Evolutionary conservation across 2,797 vertebrate genomes (phyloP), one percentile per base, ranked within the genome.

Genomic region (Balearica regulorum): DNA sequence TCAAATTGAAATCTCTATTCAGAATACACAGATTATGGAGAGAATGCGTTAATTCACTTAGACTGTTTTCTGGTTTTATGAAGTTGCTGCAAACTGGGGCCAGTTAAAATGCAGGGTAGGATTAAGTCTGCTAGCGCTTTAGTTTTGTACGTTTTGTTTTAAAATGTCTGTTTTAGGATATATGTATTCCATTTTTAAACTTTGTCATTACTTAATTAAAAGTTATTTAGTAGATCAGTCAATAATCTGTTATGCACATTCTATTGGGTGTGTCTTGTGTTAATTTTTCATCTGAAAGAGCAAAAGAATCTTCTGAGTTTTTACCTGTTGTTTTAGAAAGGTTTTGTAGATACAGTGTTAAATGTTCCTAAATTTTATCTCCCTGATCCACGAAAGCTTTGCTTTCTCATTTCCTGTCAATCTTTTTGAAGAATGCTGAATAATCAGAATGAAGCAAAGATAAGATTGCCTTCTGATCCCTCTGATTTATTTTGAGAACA

Each of bases 401-500:
- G 68, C 79, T 88, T 96, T 94, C 84, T 93, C 82, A 46, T 84
- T 96, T 89, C 24, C 66, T 86, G 66, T 87, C 93, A 94, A 15
- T 83, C 91, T 96, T 73, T 41, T 5, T 81, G 25, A 80, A 26
- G 54, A 92, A 84, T 87, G 86, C 90, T 96, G 94, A 96, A 87
- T 70, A 85, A 89, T 87, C 71, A 88, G 82, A 95, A 95, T 75
- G 79, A 89, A 89, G 44, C 69, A 83, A 95, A 93, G 75, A 64
- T 83, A 95, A 78, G 75, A 83, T 60, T 96, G 57, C 69, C 49
- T 94, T 93, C 81, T 81, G 73, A 90, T 85, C 21, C 44, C 55
- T 60, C 53, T 55, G 41, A 71, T 83, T 83, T 94, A 83, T 97
- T 96, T 75, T 94, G 64, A 95, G 88, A 92, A 93, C 51, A 93